Evolutionary conservation across 2,797 vertebrate species (phyloP), one percentile per base, ranked within the genome.

Genomic region (Dicrostonyx torquatus): DNA sequence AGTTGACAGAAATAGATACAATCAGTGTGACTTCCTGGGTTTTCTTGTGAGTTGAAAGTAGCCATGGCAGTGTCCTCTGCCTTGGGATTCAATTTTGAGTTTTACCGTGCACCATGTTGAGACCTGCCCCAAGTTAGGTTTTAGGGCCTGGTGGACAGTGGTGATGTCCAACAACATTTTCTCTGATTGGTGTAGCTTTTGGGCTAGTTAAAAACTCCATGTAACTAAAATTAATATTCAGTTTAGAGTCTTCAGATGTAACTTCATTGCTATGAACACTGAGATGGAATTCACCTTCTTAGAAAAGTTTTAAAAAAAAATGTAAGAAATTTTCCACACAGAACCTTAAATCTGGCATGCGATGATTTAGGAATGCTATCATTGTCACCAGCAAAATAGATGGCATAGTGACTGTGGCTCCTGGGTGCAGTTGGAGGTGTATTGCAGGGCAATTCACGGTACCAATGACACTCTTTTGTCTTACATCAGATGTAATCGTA

Each of bases 341-440:
- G 55, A 58, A 6, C 20, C 17, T 66, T 83, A 94, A 83, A 83
- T 72, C 31, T 68, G 75, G 91, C 10, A 70, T 37, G 55, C 14
- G 13, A 34, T 50, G 17, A 66, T 43, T 89, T 62, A 87, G 80
- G n/a, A 43, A 75, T 60, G 43, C 5, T 40, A 60, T 66, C 15
- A 13, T 90, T 89, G 84, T 55, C 20, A 68, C 31, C 80, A 83
- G 50, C 50, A 37, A 31, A 78, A 62, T 62, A 73, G 43, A 62
- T 87, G 77, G 7, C 4, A 48, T 82, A 77, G 5, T 92, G 83
- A 64, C 10, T 43, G 14, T n/a, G 2, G 53, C 73, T 83, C 29
- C 43, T 12, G 18, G 73, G 94, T 97, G 89, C 70, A 75, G 43
- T 55, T 24, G n/a, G 9, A 87, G 62, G 73, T 78, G 37, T 82